Base-by-base conservation (phyloP, 2,113 vertebrate genomes). In the Nipponia nippon region DNA sequence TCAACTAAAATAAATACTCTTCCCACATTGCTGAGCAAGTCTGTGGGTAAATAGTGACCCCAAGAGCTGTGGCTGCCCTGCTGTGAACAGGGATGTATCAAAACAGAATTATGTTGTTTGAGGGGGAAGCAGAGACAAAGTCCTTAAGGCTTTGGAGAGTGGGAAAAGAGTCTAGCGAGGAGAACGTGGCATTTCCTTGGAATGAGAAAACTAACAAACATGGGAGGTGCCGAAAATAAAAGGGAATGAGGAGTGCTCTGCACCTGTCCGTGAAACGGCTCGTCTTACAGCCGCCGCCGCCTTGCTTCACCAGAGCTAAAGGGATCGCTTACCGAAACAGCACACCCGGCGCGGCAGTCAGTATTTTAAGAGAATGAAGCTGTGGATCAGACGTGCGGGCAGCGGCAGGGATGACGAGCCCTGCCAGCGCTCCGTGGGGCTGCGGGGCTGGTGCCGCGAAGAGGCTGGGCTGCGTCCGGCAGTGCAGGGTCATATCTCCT, bases 341-440 rank as follows among this genome's bases (percentile, higher is more conserved):
- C 87, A 27, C 46, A 14, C 42, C 49, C 58, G 0, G 46, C 84
- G 30, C 3, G 0, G 58, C 32, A 2, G 0, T 1, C 0, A 3
- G 38, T 26, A 50, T 76, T 89, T 63, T 19, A 42, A 18, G 84
- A 65, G 72, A 22, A 9, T 0, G 6, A 55, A 56, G 86, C 55
- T 17, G 27, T 2, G 19, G 69, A 3, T 30, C 81, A 25, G 23
- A 0, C 19, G 5, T 1, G 22, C 2, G 7, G 49, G 50, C 46
- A 20, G 52, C 2, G 2, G 32, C 10, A 3, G 49, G 62, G 44
- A 5, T 1, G 20, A 30, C 6, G 26, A 19, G 16, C 30, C 20
- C 52, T 49, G 25, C 21, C 42, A 2, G 17, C 1, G 6, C 42
- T 16, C 42, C 9, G 1, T 7, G 42, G 40, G n/a, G 66, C 62